Conservation (phyloP, 2,797 vertebrate genomes). For the Ctenosaura bakeri region DNA sequence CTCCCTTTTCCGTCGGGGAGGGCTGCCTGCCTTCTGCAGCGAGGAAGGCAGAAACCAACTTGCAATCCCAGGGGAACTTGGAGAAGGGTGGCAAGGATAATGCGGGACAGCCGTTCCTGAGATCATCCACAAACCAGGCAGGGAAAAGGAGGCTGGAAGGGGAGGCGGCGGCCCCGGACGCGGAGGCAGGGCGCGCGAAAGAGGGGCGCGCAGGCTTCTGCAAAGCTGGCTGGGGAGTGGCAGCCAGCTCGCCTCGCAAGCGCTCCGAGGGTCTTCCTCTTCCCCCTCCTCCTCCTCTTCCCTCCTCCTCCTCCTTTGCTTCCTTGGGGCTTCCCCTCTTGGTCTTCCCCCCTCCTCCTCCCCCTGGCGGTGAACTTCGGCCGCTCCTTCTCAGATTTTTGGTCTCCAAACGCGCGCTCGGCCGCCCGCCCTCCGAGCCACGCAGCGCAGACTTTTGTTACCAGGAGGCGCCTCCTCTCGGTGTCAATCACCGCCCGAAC, state of each 20-base stretch:
- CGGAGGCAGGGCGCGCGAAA: too few species aligned
- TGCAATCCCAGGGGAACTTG: not conserved
- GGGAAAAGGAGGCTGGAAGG: accelerated
- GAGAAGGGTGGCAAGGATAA: conserved; percentile 1
- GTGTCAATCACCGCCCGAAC: conserved; percentile 69
- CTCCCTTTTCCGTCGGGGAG: not conserved
- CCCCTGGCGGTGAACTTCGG: conserved; percentile 49
- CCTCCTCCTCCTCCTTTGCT: conserved; percentile 34
- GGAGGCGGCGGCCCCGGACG: too few species aligned
- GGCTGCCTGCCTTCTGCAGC: conserved; percentile 16
- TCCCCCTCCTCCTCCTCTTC: conserved; percentile 28
- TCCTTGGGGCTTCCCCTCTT: conserved; percentile 50
- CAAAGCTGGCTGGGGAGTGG: conserved; percentile 39
- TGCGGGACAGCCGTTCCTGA: not conserved
- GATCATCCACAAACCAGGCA: not conserved
- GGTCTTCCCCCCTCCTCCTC: not conserved
- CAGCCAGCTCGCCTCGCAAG: not conserved
- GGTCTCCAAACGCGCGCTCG: conserved; percentile 6
- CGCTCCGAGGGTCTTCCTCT: not conserved
- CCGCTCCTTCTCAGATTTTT: conserved; percentile 76
- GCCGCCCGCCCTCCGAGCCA: conserved; percentile 8
- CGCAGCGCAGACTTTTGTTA: conserved; percentile 77
- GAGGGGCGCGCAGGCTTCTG: not conserved
- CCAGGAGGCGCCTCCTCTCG: conserved; percentile 81
- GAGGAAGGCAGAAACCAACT: not conserved